Conservation (phyloP, 1,140 invertebrate species). For the Ostrea denselamellosa region DNA sequence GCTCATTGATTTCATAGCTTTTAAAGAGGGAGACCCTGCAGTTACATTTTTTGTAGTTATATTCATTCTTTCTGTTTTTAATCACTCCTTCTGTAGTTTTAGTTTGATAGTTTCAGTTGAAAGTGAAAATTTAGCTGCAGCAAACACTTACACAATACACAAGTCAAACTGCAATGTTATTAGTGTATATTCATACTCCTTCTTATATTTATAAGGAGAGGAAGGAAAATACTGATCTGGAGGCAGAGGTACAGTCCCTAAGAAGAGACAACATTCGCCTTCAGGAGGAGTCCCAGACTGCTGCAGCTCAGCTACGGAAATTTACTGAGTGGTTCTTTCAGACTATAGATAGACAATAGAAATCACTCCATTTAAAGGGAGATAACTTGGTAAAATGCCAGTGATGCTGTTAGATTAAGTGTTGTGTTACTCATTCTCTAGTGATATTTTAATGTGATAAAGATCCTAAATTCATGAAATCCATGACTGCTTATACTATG, state of each 20-base stretch:
- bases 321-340: constrained; percentile 96
- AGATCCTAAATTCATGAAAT: constrained; percentile 19
- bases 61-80: too few species aligned
- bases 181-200: not conserved
- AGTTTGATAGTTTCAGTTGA: too few species aligned
- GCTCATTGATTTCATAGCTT: too few species aligned
- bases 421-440: constrained; percentile 3
- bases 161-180: too few species aligned
- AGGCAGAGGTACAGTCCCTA: constrained; percentile 84
- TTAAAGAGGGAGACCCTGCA: too few species aligned
- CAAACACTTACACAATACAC: too few species aligned
- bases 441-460: constrained; percentile 46
- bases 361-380: constrained; percentile 26
- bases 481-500: not conserved
- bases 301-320: constrained; percentile 91
- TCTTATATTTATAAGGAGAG: constrained; percentile 63
- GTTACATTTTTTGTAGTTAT: too few species aligned
- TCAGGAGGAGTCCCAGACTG: constrained; percentile 92
- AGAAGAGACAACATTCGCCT: constrained; percentile 91
- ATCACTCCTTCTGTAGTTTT: too few species aligned
- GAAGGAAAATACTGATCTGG: constrained; percentile 70
- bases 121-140: too few species aligned
- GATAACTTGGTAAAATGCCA: constrained; percentile 29
- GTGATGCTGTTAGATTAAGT: not conserved
- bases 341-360: constrained; percentile 87